Conservation (phyloP, 2,113 vertebrate species). For the Colius striatus region DNA sequence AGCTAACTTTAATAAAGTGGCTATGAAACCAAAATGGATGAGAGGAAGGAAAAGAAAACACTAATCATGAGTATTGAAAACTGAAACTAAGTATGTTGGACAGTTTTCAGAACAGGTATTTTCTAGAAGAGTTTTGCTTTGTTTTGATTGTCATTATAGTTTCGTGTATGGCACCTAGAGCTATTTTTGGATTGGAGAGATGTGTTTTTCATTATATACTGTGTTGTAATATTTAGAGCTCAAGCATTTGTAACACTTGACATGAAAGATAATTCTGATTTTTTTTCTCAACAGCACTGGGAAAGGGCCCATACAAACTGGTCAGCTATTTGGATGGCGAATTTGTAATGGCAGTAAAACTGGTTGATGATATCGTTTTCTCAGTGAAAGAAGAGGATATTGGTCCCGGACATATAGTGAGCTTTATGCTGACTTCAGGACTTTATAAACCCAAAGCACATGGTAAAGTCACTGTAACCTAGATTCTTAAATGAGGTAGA, state of each 20-base stretch:
- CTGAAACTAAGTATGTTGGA: not conserved
- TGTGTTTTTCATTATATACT: not conserved
- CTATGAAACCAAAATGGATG: not conserved
- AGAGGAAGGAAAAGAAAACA: not conserved
- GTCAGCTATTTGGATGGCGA: constrained; percentile 78
- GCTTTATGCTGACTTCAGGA: constrained; percentile 93
- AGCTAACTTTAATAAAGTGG: not conserved
- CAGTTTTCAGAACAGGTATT: not conserved
- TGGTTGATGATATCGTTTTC: constrained; percentile 72
- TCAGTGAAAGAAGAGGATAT: constrained; percentile 67
- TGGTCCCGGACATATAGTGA: constrained; percentile 63
- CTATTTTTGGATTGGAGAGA: not conserved
- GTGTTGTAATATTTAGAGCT: not conserved
- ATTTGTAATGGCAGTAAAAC: constrained; percentile 73
- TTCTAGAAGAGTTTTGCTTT: not conserved
- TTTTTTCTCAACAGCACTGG: constrained; percentile 82
- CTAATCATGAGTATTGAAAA: not conserved
- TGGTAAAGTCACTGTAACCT: constrained; percentile 75
- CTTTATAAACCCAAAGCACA: constrained; percentile 87
- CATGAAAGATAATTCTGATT: not conserved
- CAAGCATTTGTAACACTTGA: not conserved
- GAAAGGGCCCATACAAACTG: constrained; percentile 91
- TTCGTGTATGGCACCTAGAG: not conserved
- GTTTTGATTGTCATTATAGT: not conserved
- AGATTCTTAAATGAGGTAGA: not conserved